Base-by-base conservation (phyloP, 2,113 vertebrate genomes). In the Calypte anna region DNA sequence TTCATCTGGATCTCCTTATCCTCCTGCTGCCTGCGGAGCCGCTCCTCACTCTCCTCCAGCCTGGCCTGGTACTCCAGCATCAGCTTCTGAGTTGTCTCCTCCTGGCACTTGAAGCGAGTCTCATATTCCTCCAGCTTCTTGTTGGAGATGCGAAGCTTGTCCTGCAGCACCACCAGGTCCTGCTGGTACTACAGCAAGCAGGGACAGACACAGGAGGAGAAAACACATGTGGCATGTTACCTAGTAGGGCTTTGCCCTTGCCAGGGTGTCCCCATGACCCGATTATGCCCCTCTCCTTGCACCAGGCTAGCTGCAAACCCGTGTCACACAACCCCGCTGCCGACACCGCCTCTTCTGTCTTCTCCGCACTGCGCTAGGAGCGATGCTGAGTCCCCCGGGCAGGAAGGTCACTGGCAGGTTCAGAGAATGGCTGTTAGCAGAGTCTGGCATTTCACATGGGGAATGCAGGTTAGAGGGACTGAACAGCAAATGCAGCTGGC, bases 1-100 rank as follows among this genome's bases (percentile, higher is more conserved):
- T 99, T 99, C 99, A 99, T 99, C 98, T 99, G 99, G 86, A 99
- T 98, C 96, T 99, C 99, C 96, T 99, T 99, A 97, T 99, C 99
- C 10, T 99, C 99, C 96, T 99, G 99, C 98, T 99, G 99, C 72
- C 99, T 96, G 28, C 99, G 98, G 92, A 99, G 98, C 12, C 99
- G 96, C 91, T 99, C 99, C 98, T 99, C 99, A 0, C 99, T 99
- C 97, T 99, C 99, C 96, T 99, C 99, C 97, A 99, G 98, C 84
- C 99, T 96, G 8, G 99, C 98, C 98, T 99, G 99, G 95, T 99
- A 99, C 97, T 99, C 99, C 97, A 99, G 98, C 97, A 99, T 97
- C 93, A 99, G 98, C 96, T 99, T 99, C 98, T 99, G 99, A 0
- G 99, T 99, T 4, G 99, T 99, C 54, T 99, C 99, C 76, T 99